Percentiles rank a stretch among this genome's conserved stretches.
Evolutionary conservation across 1,140 invertebrate species (phyloP).

Genomic region (Nephila pilipes): DNA sequence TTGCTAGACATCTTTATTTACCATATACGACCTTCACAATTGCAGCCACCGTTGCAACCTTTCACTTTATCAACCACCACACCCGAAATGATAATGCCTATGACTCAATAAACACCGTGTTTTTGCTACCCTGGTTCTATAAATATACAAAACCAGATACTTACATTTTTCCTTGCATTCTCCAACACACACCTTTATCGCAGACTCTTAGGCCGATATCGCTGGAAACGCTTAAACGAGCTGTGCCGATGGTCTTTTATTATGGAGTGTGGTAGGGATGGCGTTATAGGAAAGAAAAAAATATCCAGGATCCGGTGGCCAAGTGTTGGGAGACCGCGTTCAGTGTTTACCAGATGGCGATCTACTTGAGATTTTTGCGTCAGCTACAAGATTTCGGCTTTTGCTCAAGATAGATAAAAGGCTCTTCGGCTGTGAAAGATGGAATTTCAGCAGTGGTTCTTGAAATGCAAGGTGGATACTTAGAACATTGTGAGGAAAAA

Average conservation of each 20-base stretch:
- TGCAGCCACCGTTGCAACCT: background rate
- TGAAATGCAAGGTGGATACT: background rate
- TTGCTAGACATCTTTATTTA: background rate
- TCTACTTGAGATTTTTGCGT: conserved; percentile 66
- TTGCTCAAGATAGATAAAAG: conserved; percentile 7
- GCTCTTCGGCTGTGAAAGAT: background rate
- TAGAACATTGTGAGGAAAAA: too few relatives aligned
- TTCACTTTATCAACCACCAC: conserved; percentile 25
- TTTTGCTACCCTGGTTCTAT: background rate
- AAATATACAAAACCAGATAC: conserved; percentile 57
- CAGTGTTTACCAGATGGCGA: conserved; percentile 53
- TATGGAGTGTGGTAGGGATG: background rate
- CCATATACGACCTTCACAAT: background rate
- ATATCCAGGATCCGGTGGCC: background rate
- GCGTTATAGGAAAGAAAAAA: conserved; percentile 7
- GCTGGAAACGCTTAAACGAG: conserved; percentile 6
- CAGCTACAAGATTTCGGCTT: conserved; percentile 35
- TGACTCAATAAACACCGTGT: conserved; percentile 64
- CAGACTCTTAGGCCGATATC: conserved; percentile 29
- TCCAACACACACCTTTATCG: conserved; percentile 52
- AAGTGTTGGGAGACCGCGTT: background rate
- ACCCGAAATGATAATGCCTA: conserved; percentile 10
- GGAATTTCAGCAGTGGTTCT: conserved; percentile 7
- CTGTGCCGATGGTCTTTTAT: conserved; percentile 54
- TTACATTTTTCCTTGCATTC: conserved; percentile 48